Percentiles rank a stretch among this genome's conserved stretches.
Conservation (phyloP, 2,797 vertebrate species). For the Kryptolebias ocellatus region DNA sequence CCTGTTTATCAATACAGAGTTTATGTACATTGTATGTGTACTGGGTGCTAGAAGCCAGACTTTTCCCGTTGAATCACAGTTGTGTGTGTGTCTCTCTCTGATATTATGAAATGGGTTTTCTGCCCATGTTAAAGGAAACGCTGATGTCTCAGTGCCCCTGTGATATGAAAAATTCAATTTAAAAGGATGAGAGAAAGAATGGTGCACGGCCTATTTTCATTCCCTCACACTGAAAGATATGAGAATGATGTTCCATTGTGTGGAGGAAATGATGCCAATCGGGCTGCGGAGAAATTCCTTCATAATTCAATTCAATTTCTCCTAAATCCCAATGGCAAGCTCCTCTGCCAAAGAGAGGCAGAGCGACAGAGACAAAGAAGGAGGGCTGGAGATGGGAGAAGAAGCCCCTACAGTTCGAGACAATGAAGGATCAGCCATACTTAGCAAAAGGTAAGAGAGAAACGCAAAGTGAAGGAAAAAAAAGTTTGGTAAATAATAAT, state of each 20-base stretch:
- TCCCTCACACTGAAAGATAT: conserved; percentile 84
- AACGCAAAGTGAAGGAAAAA: conserved; percentile 39
- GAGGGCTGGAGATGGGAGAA: conserved; percentile 58
- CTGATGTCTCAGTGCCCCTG: conserved; percentile 84
- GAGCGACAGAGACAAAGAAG: conserved; percentile 71
- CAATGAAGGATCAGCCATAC: conserved; percentile 59
- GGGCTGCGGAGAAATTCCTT: conserved; percentile 83
- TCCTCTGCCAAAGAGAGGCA: conserved; percentile 73
- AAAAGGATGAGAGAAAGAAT: conserved; percentile 86
- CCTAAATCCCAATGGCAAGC: conserved; percentile 84
- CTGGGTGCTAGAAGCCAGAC: conserved; percentile 57
- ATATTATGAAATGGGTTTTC: conserved; percentile 82
- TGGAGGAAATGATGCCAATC: conserved; percentile 87
- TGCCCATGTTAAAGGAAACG: conserved; percentile 84
- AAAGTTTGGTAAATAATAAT: conserved; percentile 48
- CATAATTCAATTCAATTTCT: conserved; percentile 88
- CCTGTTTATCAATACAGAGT: conserved; percentile 66
- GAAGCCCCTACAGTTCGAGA: conserved; percentile 53
- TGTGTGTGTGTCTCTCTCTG: conserved; percentile 73
- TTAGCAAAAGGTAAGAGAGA: conserved; percentile 53
- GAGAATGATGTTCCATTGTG: conserved; percentile 88
- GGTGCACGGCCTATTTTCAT: conserved; percentile 84
- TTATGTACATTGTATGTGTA: conserved; percentile 60
- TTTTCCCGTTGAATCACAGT: conserved; percentile 72
- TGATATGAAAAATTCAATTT: conserved; percentile 90